Evolutionary conservation across 2,888 invertebrate species (phyloP), one percentile per base, ranked within the genome.

Genomic region (Pyrrhia umbra): DNA sequence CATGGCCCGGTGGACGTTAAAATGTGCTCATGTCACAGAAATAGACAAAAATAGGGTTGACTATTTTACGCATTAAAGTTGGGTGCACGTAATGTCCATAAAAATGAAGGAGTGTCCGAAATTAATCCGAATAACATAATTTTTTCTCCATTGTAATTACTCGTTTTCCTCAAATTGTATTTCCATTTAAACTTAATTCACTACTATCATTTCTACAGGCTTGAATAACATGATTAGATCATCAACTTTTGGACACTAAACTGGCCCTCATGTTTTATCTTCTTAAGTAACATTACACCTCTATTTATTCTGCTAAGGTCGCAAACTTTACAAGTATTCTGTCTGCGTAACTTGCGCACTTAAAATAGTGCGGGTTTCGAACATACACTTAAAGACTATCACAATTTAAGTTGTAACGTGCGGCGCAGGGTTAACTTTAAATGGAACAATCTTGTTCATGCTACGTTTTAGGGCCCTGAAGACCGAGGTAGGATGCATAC

Each of bases 381-480:
- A 67, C 59, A 50, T 45, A 42, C 58, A 68, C 58, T 58, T 63
- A 73, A 61, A 56, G 42, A 52, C 73, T 77, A 79, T 71, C 59
- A 55, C 61, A 58, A 65, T 68, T 71, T 76, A 63, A 79, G 68
- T 57, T 61, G 59, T 52, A 67, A 45, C 50, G 54, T 47, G 23
- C 63, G 65, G 27, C 52, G 13, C 37, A 60, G 72, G 74, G 63
- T 51, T 43, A 74, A 75, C 54, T 80, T 77, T 70, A 77, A 73
- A 75, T 73, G 74, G 71, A 77, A 75, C 61, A 67, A 73, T 75
- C 70, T 68, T 66, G 58, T 71, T 65, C 30, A 56, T 47, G 80
- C 80, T 70, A 77, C 84, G 82, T 86, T 84, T 83, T 85, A 86
- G 69, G 68, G 54, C 73, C 66, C 65, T 61, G 63, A 64, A 69